Percentiles rank a stretch among this genome's conserved stretches.
Evolutionary conservation across 2,888 invertebrate genomes (phyloP).

Genomic region (Sclerodermus sp.): DNA sequence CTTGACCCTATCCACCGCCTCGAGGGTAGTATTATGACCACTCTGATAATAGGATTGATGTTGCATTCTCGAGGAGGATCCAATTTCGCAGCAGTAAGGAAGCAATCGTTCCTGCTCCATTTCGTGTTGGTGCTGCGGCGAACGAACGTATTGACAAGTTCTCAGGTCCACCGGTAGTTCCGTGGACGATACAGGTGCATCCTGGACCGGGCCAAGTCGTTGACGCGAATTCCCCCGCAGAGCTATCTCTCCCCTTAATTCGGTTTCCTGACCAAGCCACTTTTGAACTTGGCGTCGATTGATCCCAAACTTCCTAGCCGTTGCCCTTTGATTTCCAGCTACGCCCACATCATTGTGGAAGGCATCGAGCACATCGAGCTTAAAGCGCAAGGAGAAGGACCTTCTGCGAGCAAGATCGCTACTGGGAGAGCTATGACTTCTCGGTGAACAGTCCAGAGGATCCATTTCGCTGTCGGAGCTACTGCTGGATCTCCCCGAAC

Average conservation of each 20-base stretch:
- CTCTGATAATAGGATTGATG: slow-evolving; percentile 31
- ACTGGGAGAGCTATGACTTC: slow-evolving; percentile 14
- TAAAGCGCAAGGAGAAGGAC: slow-evolving; percentile 60
- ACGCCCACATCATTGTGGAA: slow-evolving; percentile 57
- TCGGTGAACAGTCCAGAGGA: slow-evolving; percentile 38
- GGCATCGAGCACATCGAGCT: slow-evolving; percentile 59
- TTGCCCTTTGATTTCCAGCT: slow-evolving; percentile 59
- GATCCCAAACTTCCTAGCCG: slow-evolving; percentile 60
- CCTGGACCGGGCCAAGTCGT: slow-evolving; percentile 47
- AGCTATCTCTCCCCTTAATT: slow-evolving; percentile 52
- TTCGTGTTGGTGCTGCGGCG: slow-evolving; percentile 32
- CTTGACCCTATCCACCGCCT: slow-evolving; percentile 18
- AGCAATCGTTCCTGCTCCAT: slow-evolving; percentile 34
- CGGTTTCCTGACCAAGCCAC: slow-evolving; percentile 58
- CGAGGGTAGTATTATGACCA: not conserved
- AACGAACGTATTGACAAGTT: slow-evolving; percentile 29
- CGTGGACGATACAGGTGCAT: slow-evolving; percentile 7
- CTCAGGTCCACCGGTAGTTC: slow-evolving; percentile 44
- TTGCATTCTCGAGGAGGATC: slow-evolving; percentile 22
- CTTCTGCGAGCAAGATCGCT: slow-evolving; percentile 45
- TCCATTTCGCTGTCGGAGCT: slow-evolving; percentile 53
- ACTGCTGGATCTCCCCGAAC: slow-evolving; percentile 40
- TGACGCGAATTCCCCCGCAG: slow-evolving; percentile 51
- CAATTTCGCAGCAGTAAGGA: slow-evolving; percentile 34
- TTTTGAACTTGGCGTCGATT: slow-evolving; percentile 61